Base-by-base conservation (phyloP, 2,113 vertebrate species). In the Zeus faber region DNA sequence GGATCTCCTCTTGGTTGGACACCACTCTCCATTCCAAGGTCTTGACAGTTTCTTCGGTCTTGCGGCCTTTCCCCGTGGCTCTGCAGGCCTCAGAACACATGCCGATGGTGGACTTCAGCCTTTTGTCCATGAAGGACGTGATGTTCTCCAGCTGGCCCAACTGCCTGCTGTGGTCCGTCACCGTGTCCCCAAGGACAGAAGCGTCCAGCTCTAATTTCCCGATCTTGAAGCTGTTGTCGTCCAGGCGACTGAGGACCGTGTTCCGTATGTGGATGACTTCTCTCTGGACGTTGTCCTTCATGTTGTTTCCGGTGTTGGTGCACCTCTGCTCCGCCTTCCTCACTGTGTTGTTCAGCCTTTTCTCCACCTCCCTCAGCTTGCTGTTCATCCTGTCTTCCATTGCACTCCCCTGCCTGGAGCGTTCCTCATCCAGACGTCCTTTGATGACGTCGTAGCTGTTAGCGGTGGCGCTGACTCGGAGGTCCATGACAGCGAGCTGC, bases 311-410 rank as follows among this genome's bases (percentile, higher is more conserved):
- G 0, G 82, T 88, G 65, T 87, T 85, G 2, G 66, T 77, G 1
- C 87, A 89, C 62, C 81, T 85, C 22, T 91, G 89, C 70, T 92
- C 90, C 0, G 82, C 72, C 76, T 90, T 88, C 29, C 85, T 87
- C 77, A 89, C 49, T 0, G 93, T 95, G 67, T 84, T 87, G 2
- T 95, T 95, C 65, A 95, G 48, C 17, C 77, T 83, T 35, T 90
- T 87, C 67, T 96, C 95, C 54, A 96, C 41, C 3, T 90, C 89
- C 3, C 89, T 76, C 31, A 98, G 81, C 49, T 81, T 87, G 31
- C 80, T 75, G 4, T 85, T 92, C 24, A 93, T 10, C 54, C 50
- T 70, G 49, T 92, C 85, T 52, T 90, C 81, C 21, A 87, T 76
- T 65, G 86, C 51, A 41, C 72, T 56, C 40, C 80, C 57, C 31